Conservation (phyloP, 1,140 invertebrate species). For the Microplitis demolitor region DNA sequence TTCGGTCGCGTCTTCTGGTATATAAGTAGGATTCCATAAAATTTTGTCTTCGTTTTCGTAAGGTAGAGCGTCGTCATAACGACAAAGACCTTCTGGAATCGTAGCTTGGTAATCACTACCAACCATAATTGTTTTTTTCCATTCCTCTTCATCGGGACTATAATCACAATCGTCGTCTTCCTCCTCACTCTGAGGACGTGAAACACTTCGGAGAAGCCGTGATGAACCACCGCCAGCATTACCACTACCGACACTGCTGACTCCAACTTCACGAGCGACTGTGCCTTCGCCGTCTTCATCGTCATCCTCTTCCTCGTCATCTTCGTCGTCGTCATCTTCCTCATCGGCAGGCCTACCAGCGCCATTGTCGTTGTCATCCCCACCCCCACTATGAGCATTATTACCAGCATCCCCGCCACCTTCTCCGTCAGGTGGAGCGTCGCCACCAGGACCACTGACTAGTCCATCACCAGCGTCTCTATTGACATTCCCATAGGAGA, state of each 20-base stretch:
- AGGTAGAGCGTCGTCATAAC: constrained; percentile 89
- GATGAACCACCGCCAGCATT: constrained; percentile 47
- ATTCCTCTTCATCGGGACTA: constrained; percentile 77
- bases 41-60: constrained; percentile 97
- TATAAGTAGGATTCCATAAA: constrained; percentile 85
- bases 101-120: constrained; percentile 92
- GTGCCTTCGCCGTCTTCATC: constrained; percentile 40
- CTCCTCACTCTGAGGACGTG: constrained; percentile 69
- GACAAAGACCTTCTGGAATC: constrained; percentile 88
- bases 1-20: constrained; percentile 77
- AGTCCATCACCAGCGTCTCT: not conserved
- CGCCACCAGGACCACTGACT: not conserved
- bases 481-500: not conserved
- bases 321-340: constrained; percentile 39
- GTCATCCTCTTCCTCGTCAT: constrained; percentile 36
- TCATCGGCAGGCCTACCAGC: constrained; percentile 28
- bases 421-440: constrained; percentile 8
- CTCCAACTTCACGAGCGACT: constrained; percentile 41
- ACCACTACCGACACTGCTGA: constrained; percentile 41
- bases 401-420: not conserved
- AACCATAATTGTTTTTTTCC: constrained; percentile 92
- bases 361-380: constrained; percentile 14
- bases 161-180: constrained; percentile 79
- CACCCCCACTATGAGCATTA: not conserved
- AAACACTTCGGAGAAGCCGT: constrained; percentile 65